Evolutionary conservation across 2,113 vertebrate species (phyloP).

Genomic region (Prietella phreatophila): DNA sequence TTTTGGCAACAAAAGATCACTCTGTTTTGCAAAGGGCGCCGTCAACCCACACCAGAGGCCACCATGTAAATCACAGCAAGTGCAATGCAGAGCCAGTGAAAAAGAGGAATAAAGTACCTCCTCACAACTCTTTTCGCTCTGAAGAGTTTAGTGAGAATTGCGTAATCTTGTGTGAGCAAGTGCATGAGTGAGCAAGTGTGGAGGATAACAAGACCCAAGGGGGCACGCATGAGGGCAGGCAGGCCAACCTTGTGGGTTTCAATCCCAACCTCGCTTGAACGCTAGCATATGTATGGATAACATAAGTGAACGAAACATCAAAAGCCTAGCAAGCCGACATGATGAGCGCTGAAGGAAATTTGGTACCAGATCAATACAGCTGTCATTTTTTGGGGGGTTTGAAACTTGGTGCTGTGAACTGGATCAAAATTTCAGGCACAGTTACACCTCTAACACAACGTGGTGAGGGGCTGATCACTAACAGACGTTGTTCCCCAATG

Average conservation of each 20-base stretch:
- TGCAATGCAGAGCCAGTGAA: neutral
- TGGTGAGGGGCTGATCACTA: neutral
- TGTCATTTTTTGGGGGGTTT: neutral
- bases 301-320: neutral
- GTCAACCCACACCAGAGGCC: neutral
- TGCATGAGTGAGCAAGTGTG: slow-evolving; percentile 12
- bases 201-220: slow-evolving; percentile 51
- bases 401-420: neutral
- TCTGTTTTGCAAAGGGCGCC: neutral
- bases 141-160: slow-evolving; percentile 14
- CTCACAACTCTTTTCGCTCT: neutral
- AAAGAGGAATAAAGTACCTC: neutral
- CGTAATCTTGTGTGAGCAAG: neutral
- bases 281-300: slow-evolving; percentile 1
- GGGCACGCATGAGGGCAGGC: slow-evolving; percentile 8
- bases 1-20: neutral
- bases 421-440: neutral
- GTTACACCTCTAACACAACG: no score
- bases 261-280: neutral
- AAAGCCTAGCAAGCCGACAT: neutral
- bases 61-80: slow-evolving; percentile 5
- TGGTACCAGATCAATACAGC: neutral
- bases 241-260: neutral
- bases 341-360: neutral
- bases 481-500: no score